Conservation (phyloP, 2,797 vertebrate species). For the Limosa lapponica region DNA sequence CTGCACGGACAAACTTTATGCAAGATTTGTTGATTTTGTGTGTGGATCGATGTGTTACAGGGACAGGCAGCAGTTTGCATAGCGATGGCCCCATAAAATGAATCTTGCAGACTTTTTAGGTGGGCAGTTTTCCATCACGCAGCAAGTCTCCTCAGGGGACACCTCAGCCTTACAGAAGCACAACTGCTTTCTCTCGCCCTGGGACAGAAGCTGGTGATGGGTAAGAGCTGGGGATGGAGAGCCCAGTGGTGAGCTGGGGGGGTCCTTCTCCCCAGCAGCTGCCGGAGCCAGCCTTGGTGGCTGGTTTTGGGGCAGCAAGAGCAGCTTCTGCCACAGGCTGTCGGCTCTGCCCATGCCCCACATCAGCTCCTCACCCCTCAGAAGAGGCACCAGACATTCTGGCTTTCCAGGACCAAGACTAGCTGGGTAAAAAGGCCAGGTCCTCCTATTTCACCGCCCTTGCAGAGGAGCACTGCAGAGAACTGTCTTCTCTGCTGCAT, state of each 20-base stretch:
- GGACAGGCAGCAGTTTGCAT: not conserved
- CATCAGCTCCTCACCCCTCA: not conserved
- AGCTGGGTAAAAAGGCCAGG: not conserved
- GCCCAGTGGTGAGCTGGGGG: not conserved
- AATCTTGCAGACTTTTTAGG: not conserved
- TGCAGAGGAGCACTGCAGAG: not conserved
- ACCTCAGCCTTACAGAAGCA: not conserved
- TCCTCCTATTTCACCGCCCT: not conserved
- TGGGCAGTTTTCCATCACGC: not conserved
- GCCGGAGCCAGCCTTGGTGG: not conserved
- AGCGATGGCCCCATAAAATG: not conserved
- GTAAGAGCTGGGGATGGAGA: not conserved
- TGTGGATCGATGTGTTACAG: not conserved
- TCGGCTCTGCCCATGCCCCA: not conserved
- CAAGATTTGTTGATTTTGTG: not conserved
- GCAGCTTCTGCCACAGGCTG: not conserved
- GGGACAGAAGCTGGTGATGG: not conserved
- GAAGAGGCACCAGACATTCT: not conserved
- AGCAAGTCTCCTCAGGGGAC: not conserved
- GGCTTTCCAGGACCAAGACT: not conserved
- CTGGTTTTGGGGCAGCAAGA: not conserved
- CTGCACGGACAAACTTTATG: not conserved
- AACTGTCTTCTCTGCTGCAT: not conserved
- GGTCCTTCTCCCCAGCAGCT: not conserved
- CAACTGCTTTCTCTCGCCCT: fast-evolving